Percentiles rank a stretch among this genome's conserved stretches.
phyloP scores from a whole-genome alignment of 2,888 invertebrate species.

The Asteroscopus sphinx region DNA sequence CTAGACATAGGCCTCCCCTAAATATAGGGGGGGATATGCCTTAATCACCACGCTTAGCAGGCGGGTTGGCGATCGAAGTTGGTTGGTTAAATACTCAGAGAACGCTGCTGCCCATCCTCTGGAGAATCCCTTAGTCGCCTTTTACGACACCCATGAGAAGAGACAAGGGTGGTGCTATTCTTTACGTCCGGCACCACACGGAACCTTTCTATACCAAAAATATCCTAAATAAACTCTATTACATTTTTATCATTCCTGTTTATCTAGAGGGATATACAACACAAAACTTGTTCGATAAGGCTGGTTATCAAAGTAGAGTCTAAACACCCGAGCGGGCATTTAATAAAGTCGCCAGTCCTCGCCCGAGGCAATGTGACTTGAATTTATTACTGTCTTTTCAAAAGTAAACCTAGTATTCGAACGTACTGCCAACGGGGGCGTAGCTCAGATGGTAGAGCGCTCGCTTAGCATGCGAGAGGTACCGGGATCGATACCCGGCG shows the following conservation, averaged over 20 bases:
- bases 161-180: too few species aligned
- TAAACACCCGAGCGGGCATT: slow-evolving; percentile 51
- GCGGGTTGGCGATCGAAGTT: too few species aligned
- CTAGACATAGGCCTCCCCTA: too few species aligned
- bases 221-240: slow-evolving; percentile 24
- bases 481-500: slow-evolving; percentile 89
- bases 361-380: slow-evolving; percentile 61
- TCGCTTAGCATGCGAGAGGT: slow-evolving; percentile 88
- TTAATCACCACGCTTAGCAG: too few species aligned
- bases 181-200: too few species aligned
- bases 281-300: slow-evolving; percentile 27
- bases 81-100: too few species aligned
- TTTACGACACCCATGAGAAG: too few species aligned
- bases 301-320: slow-evolving; percentile 43
- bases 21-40: too few species aligned
- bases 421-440: slow-evolving; percentile 75
- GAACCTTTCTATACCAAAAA: slow-evolving; percentile 4
- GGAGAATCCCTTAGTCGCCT: too few species aligned
- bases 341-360: slow-evolving; percentile 64
- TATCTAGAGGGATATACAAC: slow-evolving; percentile 24
- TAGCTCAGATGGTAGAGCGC: slow-evolving; percentile 85
- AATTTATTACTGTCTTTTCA: slow-evolving; percentile 55
- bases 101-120: too few species aligned
- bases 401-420: slow-evolving; percentile 53
- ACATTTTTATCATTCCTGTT: slow-evolving; percentile 31